Evolutionary conservation across 2,888 invertebrate genomes (phyloP).

Genomic region (Plebejus argus): DNA sequence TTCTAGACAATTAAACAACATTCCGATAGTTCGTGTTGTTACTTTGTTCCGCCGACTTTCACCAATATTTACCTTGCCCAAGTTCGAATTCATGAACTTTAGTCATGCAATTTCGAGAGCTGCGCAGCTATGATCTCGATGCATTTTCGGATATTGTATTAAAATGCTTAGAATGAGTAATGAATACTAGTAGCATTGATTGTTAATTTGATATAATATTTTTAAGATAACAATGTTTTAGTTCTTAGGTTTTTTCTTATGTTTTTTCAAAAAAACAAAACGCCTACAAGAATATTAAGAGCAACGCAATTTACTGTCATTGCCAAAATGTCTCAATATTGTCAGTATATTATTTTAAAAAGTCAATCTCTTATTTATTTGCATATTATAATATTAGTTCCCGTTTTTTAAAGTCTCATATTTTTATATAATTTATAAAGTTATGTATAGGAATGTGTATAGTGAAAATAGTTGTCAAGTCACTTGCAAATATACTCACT

Average conservation of each 20-base stretch:
- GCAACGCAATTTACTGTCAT: not conserved
- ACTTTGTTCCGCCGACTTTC: conserved; percentile 35
- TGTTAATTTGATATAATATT: too few species aligned
- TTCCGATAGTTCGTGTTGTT: conserved; percentile 40
- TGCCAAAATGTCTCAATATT: not conserved
- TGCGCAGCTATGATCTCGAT: not conserved
- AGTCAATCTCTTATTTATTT: too few species aligned
- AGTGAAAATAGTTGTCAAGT: too few species aligned
- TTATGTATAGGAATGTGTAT: too few species aligned
- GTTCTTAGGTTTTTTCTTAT: not conserved
- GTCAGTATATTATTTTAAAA: too few species aligned
- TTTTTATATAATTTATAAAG: too few species aligned
- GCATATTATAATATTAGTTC: too few species aligned
- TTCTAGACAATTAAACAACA: conserved; percentile 59
- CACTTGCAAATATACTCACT: not conserved
- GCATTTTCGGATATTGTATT: not conserved
- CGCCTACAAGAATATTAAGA: conserved; percentile 4
- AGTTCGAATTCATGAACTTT: conserved; percentile 19
- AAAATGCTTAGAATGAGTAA: not conserved
- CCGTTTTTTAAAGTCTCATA: too few species aligned
- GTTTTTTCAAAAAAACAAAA: conserved; percentile 42
- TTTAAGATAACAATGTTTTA: too few species aligned
- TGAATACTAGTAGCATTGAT: not conserved
- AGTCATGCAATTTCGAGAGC: not conserved
- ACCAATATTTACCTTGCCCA: conserved; percentile 31